These are phyloP conservation scores for Ptilonorhynchus violaceus DNA, from an alignment of 2,113 vertebrate species.

Conservation along the genomic window DNA sequence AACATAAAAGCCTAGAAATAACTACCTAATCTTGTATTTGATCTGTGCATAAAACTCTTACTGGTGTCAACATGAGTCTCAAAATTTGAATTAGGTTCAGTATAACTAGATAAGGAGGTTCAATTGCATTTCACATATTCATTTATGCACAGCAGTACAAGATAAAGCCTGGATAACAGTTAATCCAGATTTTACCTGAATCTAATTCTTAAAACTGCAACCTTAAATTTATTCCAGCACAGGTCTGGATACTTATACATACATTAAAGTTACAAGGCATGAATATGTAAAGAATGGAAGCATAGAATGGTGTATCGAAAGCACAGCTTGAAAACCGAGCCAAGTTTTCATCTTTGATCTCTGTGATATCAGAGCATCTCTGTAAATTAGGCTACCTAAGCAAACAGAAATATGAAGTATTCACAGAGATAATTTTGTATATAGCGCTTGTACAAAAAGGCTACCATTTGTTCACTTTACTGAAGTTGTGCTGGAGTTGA, in stretches of 20 bases:
- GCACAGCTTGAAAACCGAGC: neutral
- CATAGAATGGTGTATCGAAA: neutral
- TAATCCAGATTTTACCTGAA: constrained; percentile 3
- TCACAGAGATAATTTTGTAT: neutral
- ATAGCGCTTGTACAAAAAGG: neutral
- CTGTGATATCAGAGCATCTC: neutral
- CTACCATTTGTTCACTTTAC: neutral
- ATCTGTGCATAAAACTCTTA: neutral
- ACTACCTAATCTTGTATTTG: neutral
- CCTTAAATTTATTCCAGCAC: neutral
- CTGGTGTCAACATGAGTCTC: neutral
- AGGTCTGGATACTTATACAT: neutral
- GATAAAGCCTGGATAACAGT: neutral
- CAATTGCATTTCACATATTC: neutral
- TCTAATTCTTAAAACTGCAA: neutral
- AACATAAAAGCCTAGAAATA: neutral
- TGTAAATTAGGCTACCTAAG: neutral
- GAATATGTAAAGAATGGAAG: neutral
- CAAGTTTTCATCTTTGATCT: neutral
- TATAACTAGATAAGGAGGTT: neutral
- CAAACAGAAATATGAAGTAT: neutral
- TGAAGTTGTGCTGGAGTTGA: neutral
- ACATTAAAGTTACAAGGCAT: neutral
- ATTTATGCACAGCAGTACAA: neutral
- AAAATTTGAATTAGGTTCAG: neutral